Percentiles rank a stretch among this genome's conserved stretches.
These are phyloP conservation scores for Melanargia galathea DNA, from an alignment of 2,888 invertebrate genomes.

Conservation along the genomic window DNA sequence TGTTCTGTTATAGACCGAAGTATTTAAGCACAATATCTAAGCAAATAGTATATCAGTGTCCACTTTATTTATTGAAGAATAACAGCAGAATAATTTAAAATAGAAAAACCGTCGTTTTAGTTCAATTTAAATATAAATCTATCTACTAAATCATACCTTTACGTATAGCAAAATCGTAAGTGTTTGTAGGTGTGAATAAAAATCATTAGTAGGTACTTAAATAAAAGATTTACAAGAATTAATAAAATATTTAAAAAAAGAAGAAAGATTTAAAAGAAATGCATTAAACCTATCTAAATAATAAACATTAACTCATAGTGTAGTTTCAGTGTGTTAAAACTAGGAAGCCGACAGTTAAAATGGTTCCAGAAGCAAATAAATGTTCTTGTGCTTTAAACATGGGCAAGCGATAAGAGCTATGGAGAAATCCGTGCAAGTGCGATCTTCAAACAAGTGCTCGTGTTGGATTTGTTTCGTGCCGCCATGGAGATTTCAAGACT, in stretches of 20 bases:
- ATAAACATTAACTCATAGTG: neutral
- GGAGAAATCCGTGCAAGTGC: slow-evolving; percentile 61
- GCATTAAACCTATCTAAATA: neutral
- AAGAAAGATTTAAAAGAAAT: neutral
- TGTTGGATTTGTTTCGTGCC: slow-evolving; percentile 60
- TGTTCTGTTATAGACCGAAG: neutral
- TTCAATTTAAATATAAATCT: neutral
- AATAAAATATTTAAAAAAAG: neutral
- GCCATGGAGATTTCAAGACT: slow-evolving; percentile 68
- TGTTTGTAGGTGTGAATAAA: neutral
- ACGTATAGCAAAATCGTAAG: neutral
- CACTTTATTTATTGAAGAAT: neutral
- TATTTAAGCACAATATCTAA: neutral
- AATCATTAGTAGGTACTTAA: neutral
- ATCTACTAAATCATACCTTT: too few relatives aligned
- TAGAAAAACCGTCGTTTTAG: neutral
- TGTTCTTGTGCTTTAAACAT: slow-evolving; percentile 37
- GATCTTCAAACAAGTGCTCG: slow-evolving; percentile 52
- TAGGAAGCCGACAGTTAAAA: slow-evolving; percentile 1
- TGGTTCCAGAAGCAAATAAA: slow-evolving; percentile 8
- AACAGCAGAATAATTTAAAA: neutral
- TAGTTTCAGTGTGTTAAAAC: neutral
- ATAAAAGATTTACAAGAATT: too few relatives aligned
- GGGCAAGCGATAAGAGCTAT: slow-evolving; percentile 50
- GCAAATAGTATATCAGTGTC: neutral